A percentile compares a stretch with the other conserved stretches of the same genome.
These are phyloP conservation scores for Rhabdomys pumilio DNA, from an alignment of 2,797 vertebrate species.

Conservation along the genomic window DNA sequence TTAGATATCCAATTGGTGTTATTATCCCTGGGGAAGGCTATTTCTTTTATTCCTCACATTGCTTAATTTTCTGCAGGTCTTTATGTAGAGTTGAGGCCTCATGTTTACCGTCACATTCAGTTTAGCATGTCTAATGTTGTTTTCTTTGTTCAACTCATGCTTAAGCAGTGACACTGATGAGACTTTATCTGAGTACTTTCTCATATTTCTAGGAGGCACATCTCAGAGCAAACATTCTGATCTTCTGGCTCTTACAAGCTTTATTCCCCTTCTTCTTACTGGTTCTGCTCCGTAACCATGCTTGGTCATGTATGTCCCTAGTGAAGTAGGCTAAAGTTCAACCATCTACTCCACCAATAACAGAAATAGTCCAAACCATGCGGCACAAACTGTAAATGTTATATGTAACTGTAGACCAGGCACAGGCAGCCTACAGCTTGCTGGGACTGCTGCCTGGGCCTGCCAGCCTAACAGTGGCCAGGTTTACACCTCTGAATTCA, in stretches of 20 bases:
- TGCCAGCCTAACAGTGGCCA: neutral
- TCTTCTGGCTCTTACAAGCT: neutral
- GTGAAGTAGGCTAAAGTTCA: neutral
- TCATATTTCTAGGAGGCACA: neutral
- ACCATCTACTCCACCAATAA: neutral
- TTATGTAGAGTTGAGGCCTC: neutral
- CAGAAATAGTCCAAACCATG: neutral
- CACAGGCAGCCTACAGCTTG: neutral
- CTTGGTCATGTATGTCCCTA: neutral
- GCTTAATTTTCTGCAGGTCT: neutral
- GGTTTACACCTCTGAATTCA: neutral
- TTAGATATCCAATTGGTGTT: neutral
- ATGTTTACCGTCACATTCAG: neutral
- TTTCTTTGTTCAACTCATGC: neutral
- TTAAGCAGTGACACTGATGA: neutral
- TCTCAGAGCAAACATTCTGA: no score
- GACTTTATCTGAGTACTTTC: no score
- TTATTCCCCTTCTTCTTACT: neutral
- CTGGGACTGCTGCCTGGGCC: neutral
- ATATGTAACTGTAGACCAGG: neutral
- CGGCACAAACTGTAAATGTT: no score
- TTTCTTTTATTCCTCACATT: neutral
- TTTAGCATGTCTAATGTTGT: neutral
- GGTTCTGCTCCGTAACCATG: neutral
- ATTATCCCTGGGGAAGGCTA: neutral